Base-by-base conservation (phyloP, 2,797 vertebrate genomes). In the Bucorvus abyssinicus region DNA sequence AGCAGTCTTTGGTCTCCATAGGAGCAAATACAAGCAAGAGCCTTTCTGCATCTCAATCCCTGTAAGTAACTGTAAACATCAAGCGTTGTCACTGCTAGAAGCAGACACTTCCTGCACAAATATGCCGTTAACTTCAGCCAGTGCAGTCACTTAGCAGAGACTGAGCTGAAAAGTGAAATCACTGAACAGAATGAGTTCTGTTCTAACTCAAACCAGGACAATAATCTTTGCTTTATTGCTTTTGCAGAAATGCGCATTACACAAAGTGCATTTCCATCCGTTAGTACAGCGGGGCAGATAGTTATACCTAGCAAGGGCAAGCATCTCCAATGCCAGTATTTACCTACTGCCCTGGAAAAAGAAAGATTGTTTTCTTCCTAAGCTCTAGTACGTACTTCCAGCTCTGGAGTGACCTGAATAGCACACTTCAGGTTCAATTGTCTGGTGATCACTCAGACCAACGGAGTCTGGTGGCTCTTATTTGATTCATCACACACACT, bases 331-430 rank as follows among this genome's bases (percentile, higher is more conserved):
- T 7, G 24, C 4, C 29, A 15, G 27, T 15, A 24, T 80, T 63
- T 34, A 44, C 38, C 49, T 68, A 56, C 9, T 73, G 24, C 52
- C 34, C 45, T 55, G 47, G 67, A 52, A 90, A 52, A 92, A 29
- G 18, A 68, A 91, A 73, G 4, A 4, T 13, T 60, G 29, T 0
- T 50, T 84, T 84, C 38, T 57, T 18, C 6, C 55, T 38, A 50
- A 68, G 36, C 30, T 68, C 10, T 38, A 29, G 14, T 9, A n/a
- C 0, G 0, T 27, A 63, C 0, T 65, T 81, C 14, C 16, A 45
- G 7, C 63, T 84, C 50, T 22, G 12, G 38, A 79, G 32, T 27
- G 32, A 47, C 47, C 1, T 1, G 20, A 85, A 36, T 7, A 34
- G 5, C 2, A 14, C 13, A 0, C 20, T 52, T 50, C 7, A 34